Evolutionary conservation across 1,140 invertebrate genomes (phyloP).

Genomic region (Camponotus pennsylvanicus): DNA sequence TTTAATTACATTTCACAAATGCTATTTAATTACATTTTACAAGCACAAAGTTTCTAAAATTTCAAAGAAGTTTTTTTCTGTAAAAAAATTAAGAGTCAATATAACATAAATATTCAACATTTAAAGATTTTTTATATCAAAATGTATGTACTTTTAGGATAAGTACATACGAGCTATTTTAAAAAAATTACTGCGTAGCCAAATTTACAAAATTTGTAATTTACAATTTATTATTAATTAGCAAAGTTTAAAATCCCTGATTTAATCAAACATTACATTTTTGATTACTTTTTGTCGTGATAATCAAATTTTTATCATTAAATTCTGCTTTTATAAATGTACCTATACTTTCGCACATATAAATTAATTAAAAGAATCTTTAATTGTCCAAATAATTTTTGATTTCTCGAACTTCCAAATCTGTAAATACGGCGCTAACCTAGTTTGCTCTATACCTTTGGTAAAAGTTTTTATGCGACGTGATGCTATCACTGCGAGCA

Average conservation of each 20-base stretch:
- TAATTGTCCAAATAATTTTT: neutral
- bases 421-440: neutral
- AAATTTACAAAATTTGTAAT: neutral
- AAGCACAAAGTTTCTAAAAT: neutral
- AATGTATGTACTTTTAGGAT: neutral
- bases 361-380: neutral
- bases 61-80: neutral
- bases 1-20: neutral
- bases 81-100: neutral
- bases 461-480: constrained; percentile 48
- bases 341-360: neutral
- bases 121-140: neutral
- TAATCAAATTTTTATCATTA: too few species aligned
- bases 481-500: constrained; percentile 39
- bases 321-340: neutral
- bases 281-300: too few species aligned
- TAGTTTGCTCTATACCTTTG: constrained; percentile 9
- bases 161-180: neutral
- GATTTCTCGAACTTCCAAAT: neutral
- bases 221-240: neutral
- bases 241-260: neutral
- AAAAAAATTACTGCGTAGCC: neutral
- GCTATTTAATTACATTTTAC: neutral
- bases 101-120: too few species aligned
- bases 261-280: neutral